Evolutionary conservation across 2,888 invertebrate genomes (phyloP), one percentile per base, ranked within the genome.

Genomic region (Ischnus inquisitorius): DNA sequence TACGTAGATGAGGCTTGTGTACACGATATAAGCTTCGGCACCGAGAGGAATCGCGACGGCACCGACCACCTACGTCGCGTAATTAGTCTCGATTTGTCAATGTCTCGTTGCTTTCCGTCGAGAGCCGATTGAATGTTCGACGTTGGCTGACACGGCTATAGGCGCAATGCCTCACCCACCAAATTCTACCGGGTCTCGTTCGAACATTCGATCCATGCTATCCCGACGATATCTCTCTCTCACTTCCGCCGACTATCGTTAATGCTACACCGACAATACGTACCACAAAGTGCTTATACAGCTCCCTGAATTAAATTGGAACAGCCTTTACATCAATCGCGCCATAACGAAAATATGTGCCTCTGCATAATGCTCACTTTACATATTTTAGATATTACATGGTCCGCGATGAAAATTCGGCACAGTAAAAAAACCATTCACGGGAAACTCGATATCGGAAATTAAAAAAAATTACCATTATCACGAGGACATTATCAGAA

Each of bases 61-160:
- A 43, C 43, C 43, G 71, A 43, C 28, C 57, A 67, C 78, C 48
- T 75, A 72, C 65, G 74, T 79, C 67, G 28, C 67, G 76, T 62
- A 86, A 86, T 88, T 87, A 88, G 84, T 82, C 82, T 68, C 82
- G 84, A 87, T 88, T 86, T 88, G 82, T 86, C 86, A 86, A 87
- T 83, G 87, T 86, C 87, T 87, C 78, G 86, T 85, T 85, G 79
- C 68, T 74, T 22, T 51, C 46, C 57, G 41, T n/a, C 41, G 65
- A 80, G 34, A 62, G 81, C 68, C 84, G 79, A 86, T 87, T 86
- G 83, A 87, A 85, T 84, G 78, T 82, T 82, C 80, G 75, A 68
- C 48, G 79, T 79, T 75, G 48, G 25, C 16, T 34, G 78, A 76
- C 79, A 82, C 64, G 77, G 77, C 60, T 82, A 43, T 6, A 71